Evolutionary conservation across 2,113 vertebrate genomes (phyloP), one percentile per base, ranked within the genome.

Genomic region (Ammodytes dubius): DNA sequence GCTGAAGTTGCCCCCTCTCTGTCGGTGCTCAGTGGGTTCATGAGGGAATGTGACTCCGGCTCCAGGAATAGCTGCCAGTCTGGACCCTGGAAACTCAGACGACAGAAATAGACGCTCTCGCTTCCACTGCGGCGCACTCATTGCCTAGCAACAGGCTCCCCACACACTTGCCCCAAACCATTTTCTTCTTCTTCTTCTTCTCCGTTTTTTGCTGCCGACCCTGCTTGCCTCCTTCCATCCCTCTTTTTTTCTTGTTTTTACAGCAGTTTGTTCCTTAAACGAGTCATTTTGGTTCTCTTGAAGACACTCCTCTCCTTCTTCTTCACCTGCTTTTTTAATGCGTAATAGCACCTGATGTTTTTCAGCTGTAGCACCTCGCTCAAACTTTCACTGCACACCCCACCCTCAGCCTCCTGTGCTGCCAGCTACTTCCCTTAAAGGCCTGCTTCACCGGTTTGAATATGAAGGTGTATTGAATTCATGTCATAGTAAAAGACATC

Each of bases 101-200:
- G 90, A 91, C 94, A 89, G 90, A 95, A 96, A 96, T 96, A 95
- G 94, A 90, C 66, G 70, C 89, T 92, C 89, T 92, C 82, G 77
- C 93, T 93, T 92, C 89, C 90, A 91, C 83, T 91, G 90, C 74
- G 77, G 87, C 80, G 70, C 90, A 42, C 90, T 91, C 92, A 88
- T 95, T 66, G 87, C 95, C 92, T 95, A 95, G 95, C 94, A 96
- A 96, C 95, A 94, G 92, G 88, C 92, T 94, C 94, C 93, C 90
- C 89, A 89, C 90, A 85, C 85, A 83, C 90, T 90, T 71, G 85
- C 87, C 89, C 88, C 78, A 85, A 93, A 91, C 90, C 90, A 61
- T 92, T 93, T 94, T 82, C 65, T 84, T 91, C 83, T 69, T 76
- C 72, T 50, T 80, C 85, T 81, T 83, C 74, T 79, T 77, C 74